Evolutionary conservation across 2,888 invertebrate genomes (phyloP), one percentile per base, ranked within the genome.

Genomic region (Tuberolachnus salignus): DNA sequence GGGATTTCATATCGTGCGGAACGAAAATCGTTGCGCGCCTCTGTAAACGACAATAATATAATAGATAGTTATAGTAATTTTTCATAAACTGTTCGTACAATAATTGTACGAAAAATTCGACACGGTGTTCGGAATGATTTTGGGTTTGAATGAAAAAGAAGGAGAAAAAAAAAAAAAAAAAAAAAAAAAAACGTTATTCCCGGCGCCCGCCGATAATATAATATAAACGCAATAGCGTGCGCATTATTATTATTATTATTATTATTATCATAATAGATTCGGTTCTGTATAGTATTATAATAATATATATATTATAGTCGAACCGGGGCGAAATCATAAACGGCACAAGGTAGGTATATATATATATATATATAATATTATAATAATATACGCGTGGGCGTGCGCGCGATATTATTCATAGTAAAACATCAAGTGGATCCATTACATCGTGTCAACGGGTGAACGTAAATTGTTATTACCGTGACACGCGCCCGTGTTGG

Each of bases 351-450:
- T 34, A 34, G 34, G 34, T 59, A 46, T 44, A 70, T 23, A 11
- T 14, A 34, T 6, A n/a, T 34, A 34, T 34, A 6, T 34, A 6
- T 34, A 34, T 34, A 34, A 34, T 34, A n/a, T n/a, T n/a, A 34
- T 34, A 34, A 34, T 6, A 34, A 6, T 34, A 34, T 34, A 34
- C 34, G 34, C 34, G 34, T 6, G 34, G 3, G 34, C 6, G 34
- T 34, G 19, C 44, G 57, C 16, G 34, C 59, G 49, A 26, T 61
- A 26, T 53, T 53, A 9, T 72, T 72, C 14, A 26, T 61, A 55
- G 23, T 71, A 46, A 71, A 23, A 57, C 59, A 49, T 34, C 59
- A 61, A 72, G 71, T 72, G 19, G 46, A 71, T 59, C 26, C 49
- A 61, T 72, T 72, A 59, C 51, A 72, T 61, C 49, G 19, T 61